Evolutionary conservation across 1,140 invertebrate species (phyloP), one percentile per base, ranked within the genome.

Genomic region (Proales similis): DNA sequence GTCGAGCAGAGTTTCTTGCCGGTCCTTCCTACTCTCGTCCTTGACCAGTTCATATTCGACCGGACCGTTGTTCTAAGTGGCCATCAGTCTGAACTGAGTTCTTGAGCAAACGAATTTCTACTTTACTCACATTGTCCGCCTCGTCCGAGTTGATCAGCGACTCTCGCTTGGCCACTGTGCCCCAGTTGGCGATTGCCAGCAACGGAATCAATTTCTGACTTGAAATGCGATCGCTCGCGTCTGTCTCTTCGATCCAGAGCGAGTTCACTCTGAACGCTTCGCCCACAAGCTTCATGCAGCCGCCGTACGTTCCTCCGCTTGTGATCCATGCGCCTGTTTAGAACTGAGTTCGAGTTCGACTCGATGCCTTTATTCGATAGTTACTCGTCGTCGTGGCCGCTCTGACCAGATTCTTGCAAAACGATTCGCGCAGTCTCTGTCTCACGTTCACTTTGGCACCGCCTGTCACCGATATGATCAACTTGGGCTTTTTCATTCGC

Each of bases 271-370:
- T 70, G 4, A 78, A 72, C 17, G 77, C 76, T 38, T 78, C 74
- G 4, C 77, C 77, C 0, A 78, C 77, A 45, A 74, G 68, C 65
- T 76, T 78, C 71, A 78, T 78, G n/a, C 76, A 71, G 1, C 77
- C 77, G 29, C 72, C 70, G 66, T 78, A 70, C 26, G 71, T 71
- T 3, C 76, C 77, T 47, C 76, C 77, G 32, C 74, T 78, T 0
- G 78, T 68, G 20, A 79, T 71, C 75, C 76, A 77, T 3, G 76
- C 76, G 42, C 71, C 73, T 75, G 63, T 33, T n/a, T 20, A 26
- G 42, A 36, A 33, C 24, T n/a, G 19, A 9, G 19, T 49, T 12
- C 19, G 32, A 26, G 9, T 5, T 5, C 17, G 17, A 20, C 6
- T 49, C n/a, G 6, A 19, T 14, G 29, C 4, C 26, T n/a, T 19